Evolutionary conservation across 2,888 invertebrate genomes (phyloP).

Genomic region (Pammene fasciana): DNA sequence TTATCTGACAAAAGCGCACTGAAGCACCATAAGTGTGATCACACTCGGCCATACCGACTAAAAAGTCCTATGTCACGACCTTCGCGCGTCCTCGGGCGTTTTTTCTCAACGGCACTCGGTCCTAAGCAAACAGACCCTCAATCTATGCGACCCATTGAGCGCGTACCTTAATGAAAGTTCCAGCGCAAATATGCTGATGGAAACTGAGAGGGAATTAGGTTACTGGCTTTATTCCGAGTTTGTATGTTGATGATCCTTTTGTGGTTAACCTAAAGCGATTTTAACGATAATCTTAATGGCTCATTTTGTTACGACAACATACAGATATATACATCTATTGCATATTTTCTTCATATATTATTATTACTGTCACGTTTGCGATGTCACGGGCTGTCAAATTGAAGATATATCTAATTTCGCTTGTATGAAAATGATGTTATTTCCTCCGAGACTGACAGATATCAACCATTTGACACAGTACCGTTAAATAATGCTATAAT

Average conservation of each 20-base stretch:
- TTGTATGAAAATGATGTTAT: no score
- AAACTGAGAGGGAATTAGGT: slow-evolving; percentile 27
- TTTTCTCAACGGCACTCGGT: slow-evolving; percentile 3
- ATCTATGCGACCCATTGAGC: slow-evolving; percentile 35
- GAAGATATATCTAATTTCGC: no score
- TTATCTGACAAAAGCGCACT: slow-evolving; percentile 8
- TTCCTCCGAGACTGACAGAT: no score
- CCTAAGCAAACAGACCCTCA: slow-evolving; percentile 35
- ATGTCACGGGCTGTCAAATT: no score
- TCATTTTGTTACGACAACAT: no score
- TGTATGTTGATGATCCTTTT: not conserved
- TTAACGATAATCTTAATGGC: no score
- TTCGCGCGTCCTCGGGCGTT: not conserved
- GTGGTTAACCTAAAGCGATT: not conserved
- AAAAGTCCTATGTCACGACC: not conserved
- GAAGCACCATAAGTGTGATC: slow-evolving; percentile 1
- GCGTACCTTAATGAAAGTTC: slow-evolving; percentile 39
- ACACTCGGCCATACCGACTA: not conserved
- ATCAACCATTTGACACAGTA: no score
- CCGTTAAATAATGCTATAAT: no score
- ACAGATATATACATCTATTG: no score
- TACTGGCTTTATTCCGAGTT: slow-evolving; percentile 4
- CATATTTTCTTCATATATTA: no score
- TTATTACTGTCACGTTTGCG: no score
- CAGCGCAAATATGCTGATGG: slow-evolving; percentile 35